Percentiles rank a stretch among this genome's conserved stretches.
Conservation (phyloP, 2,113 vertebrate genomes). For the Alces alces region DNA sequence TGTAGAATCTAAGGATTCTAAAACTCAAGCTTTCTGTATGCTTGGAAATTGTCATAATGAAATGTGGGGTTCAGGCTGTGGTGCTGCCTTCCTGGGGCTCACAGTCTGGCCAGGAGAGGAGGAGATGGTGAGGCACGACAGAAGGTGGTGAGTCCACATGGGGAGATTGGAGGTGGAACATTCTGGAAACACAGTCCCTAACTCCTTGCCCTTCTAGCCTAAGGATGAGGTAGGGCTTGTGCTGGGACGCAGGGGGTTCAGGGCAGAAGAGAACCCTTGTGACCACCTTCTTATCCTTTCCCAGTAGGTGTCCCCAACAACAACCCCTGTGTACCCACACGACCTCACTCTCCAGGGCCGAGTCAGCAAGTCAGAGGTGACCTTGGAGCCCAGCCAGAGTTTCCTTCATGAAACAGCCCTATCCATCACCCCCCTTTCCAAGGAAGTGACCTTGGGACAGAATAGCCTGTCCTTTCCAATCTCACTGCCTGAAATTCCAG, state of each 20-base stretch:
- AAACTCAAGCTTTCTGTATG: not conserved
- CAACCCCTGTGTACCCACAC: not conserved
- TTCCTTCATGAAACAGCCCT: not conserved
- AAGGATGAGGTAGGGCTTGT: not conserved
- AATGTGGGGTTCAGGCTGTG: not conserved
- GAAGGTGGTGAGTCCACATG: not conserved
- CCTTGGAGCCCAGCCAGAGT: not conserved
- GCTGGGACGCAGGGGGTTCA: fast-evolving
- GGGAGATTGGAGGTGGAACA: not conserved
- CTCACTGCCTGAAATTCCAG: not conserved
- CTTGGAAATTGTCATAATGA: not conserved
- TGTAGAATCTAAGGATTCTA: not conserved
- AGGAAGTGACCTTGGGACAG: not conserved
- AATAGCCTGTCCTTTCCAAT: not conserved
- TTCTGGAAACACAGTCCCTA: not conserved
- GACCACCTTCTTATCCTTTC: not conserved
- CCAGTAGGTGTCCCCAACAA: not conserved
- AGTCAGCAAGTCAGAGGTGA: not conserved
- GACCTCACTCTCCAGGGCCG: not conserved
- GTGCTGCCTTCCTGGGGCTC: not conserved
- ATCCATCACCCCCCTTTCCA: not conserved
- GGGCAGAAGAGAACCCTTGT: no score
- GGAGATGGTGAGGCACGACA: not conserved
- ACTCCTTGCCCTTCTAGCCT: not conserved
- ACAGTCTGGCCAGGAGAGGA: not conserved